phyloP scores from a whole-genome alignment of 2,888 invertebrate species.

The Punctoribates punctum region DNA sequence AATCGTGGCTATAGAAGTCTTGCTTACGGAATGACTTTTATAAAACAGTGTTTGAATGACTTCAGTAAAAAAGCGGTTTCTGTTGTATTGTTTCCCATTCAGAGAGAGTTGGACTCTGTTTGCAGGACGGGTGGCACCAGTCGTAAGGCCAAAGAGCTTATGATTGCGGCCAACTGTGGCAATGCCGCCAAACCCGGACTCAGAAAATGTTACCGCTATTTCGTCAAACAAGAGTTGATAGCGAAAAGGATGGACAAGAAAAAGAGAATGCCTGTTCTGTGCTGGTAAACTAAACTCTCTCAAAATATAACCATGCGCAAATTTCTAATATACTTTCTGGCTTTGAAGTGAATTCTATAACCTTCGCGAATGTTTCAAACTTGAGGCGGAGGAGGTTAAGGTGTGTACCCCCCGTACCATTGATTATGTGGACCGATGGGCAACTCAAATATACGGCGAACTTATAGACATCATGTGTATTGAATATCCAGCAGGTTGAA shows the following conservation, averaged over 20 bases:
- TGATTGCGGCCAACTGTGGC: background rate
- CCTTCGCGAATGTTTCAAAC: background rate
- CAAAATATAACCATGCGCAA: background rate
- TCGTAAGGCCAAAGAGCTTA: background rate
- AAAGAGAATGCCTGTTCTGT: background rate
- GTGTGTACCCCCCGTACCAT: background rate
- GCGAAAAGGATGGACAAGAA: background rate
- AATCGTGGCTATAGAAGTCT: background rate
- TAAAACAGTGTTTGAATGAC: background rate
- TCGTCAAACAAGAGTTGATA: background rate
- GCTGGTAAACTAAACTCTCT: background rate
- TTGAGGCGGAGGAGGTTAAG: background rate
- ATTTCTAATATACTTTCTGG: background rate
- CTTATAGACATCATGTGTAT: background rate
- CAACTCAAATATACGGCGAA: background rate
- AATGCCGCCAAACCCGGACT: slow-evolving; percentile 8
- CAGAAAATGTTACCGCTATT: background rate
- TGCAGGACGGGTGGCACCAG: background rate
- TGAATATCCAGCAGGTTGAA: background rate
- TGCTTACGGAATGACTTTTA: background rate
- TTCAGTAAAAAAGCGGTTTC: background rate
- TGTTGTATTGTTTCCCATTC: background rate
- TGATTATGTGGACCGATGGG: background rate
- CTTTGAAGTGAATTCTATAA: background rate
- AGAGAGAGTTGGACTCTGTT: background rate